phyloP scores from a whole-genome alignment of 2,113 vertebrate genomes.

The Mormyrus lacerda region DNA sequence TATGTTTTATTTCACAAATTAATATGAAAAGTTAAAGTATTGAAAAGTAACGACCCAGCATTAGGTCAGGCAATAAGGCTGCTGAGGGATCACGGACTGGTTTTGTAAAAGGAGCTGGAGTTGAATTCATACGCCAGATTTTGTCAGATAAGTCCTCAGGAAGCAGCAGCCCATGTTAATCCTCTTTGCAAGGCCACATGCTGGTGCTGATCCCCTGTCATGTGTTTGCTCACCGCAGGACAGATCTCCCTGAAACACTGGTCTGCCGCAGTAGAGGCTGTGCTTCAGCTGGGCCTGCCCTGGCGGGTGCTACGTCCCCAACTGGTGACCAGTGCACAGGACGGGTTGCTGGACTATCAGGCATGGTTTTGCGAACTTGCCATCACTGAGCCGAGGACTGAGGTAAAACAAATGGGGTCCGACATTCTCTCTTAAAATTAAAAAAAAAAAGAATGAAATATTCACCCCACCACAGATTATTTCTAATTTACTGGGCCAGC shows the following conservation, averaged over 20 bases:
- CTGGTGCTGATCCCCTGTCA: neutral
- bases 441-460: neutral
- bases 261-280: constrained; percentile 69
- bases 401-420: constrained; percentile 37
- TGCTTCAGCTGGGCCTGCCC: constrained; percentile 72
- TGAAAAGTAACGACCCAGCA: neutral
- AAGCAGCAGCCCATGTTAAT: neutral
- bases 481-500: neutral
- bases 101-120: neutral
- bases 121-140: neutral
- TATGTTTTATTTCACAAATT: neutral
- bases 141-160: neutral
- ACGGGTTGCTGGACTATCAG: constrained; percentile 51
- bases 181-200: neutral
- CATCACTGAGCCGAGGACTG: constrained; percentile 47
- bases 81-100: neutral
- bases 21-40: neutral
- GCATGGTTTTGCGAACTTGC: constrained; percentile 60
- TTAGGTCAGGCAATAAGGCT: neutral
- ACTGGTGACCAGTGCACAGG: constrained; percentile 46
- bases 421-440: neutral
- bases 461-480: neutral
- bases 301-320: constrained; percentile 82
- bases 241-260: constrained; percentile 65
- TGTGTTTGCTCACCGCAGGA: constrained; percentile 33